Conservation (phyloP, 1,140 invertebrate species). For the Macrobrachium rosenbergii region DNA sequence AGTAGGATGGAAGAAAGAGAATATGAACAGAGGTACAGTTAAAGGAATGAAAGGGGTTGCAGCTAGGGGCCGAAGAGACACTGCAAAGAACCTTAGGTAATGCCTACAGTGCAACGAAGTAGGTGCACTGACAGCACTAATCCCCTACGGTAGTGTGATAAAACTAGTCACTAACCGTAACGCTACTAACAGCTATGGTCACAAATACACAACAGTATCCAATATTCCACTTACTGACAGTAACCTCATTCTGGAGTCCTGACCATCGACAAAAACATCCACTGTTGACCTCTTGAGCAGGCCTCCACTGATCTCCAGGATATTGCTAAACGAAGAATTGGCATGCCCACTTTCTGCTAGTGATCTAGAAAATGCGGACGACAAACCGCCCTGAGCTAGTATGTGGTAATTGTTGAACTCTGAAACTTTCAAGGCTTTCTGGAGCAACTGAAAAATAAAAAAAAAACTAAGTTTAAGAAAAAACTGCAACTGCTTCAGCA, state of each 20-base stretch:
- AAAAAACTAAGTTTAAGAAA: not conserved
- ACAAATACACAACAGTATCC: not conserved
- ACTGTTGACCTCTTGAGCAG: constrained; percentile 83
- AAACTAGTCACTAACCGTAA: too few relatives aligned
- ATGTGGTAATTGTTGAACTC: constrained; percentile 79
- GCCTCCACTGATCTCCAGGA: constrained; percentile 82
- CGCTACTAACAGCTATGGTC: too few relatives aligned
- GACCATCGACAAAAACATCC: constrained; percentile 78
- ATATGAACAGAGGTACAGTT: too few relatives aligned
- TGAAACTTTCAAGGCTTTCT: constrained; percentile 67
- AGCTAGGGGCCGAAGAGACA: too few relatives aligned
- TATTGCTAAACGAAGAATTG: constrained; percentile 80
- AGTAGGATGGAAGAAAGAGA: too few relatives aligned
- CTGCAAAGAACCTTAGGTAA: too few relatives aligned
- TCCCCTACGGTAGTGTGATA: too few relatives aligned
- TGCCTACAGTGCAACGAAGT: too few relatives aligned
- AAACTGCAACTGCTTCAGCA: not conserved
- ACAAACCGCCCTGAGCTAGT: constrained; percentile 78
- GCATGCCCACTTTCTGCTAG: constrained; percentile 75
- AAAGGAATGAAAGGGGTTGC: too few relatives aligned
- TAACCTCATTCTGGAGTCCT: constrained; percentile 72
- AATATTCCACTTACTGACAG: constrained; percentile 70
- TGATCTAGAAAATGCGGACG: constrained; percentile 78
- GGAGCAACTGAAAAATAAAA: constrained; percentile 63
- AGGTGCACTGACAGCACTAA: too few relatives aligned